A percentile compares a stretch with the other conserved stretches of the same genome.
These are phyloP conservation scores for Trachelus stipa DNA, from an alignment of 2,888 invertebrate species.

Conservation along the genomic window DNA sequence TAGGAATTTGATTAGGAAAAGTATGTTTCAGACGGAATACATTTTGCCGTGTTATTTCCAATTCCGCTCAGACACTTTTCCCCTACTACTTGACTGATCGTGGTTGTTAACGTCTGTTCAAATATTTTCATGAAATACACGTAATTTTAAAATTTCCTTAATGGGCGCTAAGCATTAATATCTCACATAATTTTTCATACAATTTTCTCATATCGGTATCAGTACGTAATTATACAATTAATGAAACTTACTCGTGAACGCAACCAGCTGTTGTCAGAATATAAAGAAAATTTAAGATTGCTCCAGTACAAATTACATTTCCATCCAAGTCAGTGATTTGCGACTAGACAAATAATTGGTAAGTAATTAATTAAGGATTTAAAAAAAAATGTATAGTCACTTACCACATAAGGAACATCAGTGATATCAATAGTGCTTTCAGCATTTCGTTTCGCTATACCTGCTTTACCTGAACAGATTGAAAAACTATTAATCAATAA, in stretches of 20 bases:
- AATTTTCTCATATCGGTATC: not conserved
- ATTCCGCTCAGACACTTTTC: too few relatives aligned
- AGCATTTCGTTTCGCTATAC: not conserved
- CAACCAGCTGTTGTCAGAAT: not conserved
- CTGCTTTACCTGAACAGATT: not conserved
- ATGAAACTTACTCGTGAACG: not conserved
- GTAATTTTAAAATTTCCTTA: too few relatives aligned
- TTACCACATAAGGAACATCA: not conserved
- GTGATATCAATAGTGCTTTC: not conserved
- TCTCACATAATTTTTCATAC: not conserved
- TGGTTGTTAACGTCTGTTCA: too few relatives aligned
- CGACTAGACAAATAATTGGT: not conserved
- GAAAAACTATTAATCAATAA: not conserved
- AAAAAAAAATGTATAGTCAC: not conserved
- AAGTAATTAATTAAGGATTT: not conserved
- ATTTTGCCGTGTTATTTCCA: too few relatives aligned
- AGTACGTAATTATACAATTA: not conserved
- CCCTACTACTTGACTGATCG: too few relatives aligned
- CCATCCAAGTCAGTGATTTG: not conserved
- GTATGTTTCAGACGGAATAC: too few relatives aligned
- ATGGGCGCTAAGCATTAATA: not conserved
- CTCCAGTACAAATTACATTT: not conserved
- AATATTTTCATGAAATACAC: too few relatives aligned
- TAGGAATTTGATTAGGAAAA: not conserved
- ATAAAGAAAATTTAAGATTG: not conserved